Percentiles rank a stretch among this genome's conserved stretches.
Evolutionary conservation across 2,888 invertebrate species (phyloP).

Genomic region (Chrysolina oricalcia): DNA sequence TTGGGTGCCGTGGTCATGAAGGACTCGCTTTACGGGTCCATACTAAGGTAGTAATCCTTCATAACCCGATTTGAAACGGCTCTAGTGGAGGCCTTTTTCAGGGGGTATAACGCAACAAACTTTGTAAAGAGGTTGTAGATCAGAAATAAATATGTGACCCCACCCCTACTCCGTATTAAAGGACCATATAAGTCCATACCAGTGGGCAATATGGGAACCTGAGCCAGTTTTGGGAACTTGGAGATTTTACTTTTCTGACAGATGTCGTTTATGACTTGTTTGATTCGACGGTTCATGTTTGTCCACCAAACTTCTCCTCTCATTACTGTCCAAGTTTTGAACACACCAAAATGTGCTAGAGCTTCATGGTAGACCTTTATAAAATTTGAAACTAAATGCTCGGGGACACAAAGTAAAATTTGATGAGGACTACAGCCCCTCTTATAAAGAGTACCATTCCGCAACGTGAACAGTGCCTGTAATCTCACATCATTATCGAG

Average conservation of each 20-base stretch:
- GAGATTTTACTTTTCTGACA: constrained; percentile 32
- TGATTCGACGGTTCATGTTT: constrained; percentile 30
- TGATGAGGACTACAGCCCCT: constrained; percentile 36
- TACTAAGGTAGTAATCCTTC: background rate
- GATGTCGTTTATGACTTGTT: constrained; percentile 29
- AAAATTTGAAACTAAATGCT: constrained; percentile 3
- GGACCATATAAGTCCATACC: constrained; percentile 28
- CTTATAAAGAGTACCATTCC: background rate
- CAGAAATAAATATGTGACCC: constrained; percentile 64
- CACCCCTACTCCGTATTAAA: constrained; percentile 50
- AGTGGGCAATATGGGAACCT: constrained; percentile 26
- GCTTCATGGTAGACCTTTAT: constrained; percentile 37
- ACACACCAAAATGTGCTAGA: constrained; percentile 42
- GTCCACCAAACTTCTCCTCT: constrained; percentile 41
- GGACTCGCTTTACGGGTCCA: background rate
- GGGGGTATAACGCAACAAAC: constrained; percentile 26
- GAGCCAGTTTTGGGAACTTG: constrained; percentile 28
- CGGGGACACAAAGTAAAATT: constrained; percentile 38
- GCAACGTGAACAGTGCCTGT: background rate
- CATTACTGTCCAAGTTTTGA: constrained; percentile 39
- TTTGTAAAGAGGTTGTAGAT: constrained; percentile 59
- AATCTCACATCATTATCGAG: background rate
- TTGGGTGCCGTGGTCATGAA: background rate
- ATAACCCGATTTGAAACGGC: background rate
- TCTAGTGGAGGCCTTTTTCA: background rate